phyloP scores from a whole-genome alignment of 2,113 vertebrate species.

The Rutilus rutilus region DNA sequence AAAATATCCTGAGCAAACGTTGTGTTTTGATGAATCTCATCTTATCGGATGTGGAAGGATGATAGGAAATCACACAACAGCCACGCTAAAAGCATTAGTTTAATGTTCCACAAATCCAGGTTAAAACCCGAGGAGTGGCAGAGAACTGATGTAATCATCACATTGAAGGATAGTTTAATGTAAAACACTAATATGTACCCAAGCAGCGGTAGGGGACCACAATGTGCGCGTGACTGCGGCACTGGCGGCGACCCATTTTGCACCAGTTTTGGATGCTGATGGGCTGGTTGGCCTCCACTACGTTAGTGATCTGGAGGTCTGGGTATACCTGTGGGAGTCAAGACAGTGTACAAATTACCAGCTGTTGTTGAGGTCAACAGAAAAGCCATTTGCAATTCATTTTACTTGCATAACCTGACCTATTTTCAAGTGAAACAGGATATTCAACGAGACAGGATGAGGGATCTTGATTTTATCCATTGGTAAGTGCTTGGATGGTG shows the following conservation, averaged over 20 bases:
- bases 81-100: constrained; percentile 35
- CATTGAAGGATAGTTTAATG: not conserved
- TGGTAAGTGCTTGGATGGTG: not conserved
- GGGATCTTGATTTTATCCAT: not conserved
- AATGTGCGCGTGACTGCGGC: constrained; percentile 87
- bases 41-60: constrained; percentile 8
- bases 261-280: constrained; percentile 96
- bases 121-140: constrained; percentile 35
- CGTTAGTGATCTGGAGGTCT: constrained; percentile 96
- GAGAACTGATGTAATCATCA: not conserved
- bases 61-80: constrained; percentile 35
- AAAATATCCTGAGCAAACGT: not conserved
- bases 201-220: constrained; percentile 97
- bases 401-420: constrained; percentile 19
- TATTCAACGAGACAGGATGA: not conserved
- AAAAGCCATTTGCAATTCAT: not conserved
- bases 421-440: not conserved
- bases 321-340: constrained; percentile 84
- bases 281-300: constrained; percentile 96
- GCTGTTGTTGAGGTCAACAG: not conserved
- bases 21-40: not conserved
- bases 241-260: constrained; percentile 89
- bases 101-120: constrained; percentile 42
- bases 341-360: not conserved
- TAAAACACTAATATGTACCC: constrained; percentile 76